phyloP scores from a whole-genome alignment of 2,113 vertebrate genomes.

The Tragelaphus imberbis region DNA sequence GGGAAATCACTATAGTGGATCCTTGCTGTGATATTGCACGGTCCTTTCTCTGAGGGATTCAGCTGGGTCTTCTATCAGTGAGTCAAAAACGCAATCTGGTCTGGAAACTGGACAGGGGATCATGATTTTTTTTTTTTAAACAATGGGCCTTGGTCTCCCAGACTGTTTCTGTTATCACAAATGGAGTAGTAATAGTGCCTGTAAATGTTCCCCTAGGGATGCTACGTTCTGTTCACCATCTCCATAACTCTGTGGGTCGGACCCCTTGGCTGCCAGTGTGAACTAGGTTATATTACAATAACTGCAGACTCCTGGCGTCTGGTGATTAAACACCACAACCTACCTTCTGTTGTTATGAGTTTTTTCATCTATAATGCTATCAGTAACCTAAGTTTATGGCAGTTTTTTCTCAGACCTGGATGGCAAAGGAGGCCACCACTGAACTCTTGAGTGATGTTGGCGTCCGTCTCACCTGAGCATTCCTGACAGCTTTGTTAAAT shows the following conservation, averaged over 20 bases:
- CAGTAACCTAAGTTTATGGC: background rate
- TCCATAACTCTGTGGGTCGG: background rate
- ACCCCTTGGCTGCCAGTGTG: background rate
- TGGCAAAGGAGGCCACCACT: background rate
- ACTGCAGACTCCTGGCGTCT: background rate
- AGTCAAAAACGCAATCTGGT: background rate
- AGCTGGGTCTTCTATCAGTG: background rate
- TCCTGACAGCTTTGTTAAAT: background rate
- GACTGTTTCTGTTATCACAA: slow-evolving; percentile 19
- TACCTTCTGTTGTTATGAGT: background rate
- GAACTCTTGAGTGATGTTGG: background rate
- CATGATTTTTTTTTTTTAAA: background rate
- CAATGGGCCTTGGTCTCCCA: background rate
- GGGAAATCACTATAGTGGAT: background rate
- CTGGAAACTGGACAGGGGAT: background rate
- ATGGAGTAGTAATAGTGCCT: background rate
- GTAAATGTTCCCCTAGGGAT: background rate
- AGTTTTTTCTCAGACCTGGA: background rate
- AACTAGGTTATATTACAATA: background rate
- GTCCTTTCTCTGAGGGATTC: background rate
- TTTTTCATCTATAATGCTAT: background rate
- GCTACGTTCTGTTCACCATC: background rate
- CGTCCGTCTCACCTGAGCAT: background rate
- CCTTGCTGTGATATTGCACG: background rate
- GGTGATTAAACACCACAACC: background rate